Evolutionary conservation across 2,113 vertebrate species (phyloP), one percentile per base, ranked within the genome.

Genomic region (Uria aalge): DNA sequence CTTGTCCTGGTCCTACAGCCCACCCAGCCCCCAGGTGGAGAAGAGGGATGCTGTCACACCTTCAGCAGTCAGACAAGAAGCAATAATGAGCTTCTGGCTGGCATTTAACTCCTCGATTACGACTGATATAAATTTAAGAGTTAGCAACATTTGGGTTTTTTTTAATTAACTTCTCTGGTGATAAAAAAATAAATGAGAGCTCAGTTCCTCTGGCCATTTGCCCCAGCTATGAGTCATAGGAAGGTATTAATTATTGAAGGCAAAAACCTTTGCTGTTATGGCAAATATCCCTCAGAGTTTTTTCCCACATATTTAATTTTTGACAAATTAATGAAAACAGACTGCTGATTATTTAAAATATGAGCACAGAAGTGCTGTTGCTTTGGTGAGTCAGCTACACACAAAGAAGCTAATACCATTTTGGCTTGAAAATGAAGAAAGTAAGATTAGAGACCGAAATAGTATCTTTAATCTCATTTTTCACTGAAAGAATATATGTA

Each of bases 391-490:
- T 91, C 40, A 94, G 40, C 75, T 90, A 75, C 68, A 62, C 12
- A n/a, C 82, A 63, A 88, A 93, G 47, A 94, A 72, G 7, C 8
- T 62, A 90, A 93, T 43, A 64, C 0, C 15, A 30, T 75, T 96
- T 97, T 94, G 76, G 21, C 60, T 95, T 73, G 24, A 96, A 95
- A 90, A 60, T 72, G 12, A 86, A 84, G 34, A 88, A 84, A 40
- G 63, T 75, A 87, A 48, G 45, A 94, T 73, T 95, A 93, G 80
- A 86, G 53, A 92, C 80, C 27, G 90, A 95, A 96, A 88, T 53
- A 94, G 88, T 88, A 66, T 41, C 50, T 93, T 71, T 82, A 93
- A 96, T 85, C 52, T 79, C 43, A 90, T 92, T 95, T 97, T 92
- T 79, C 79, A 55, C 19, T 89, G 62, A 36, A 71, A 95, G 15